Conservation (phyloP, 1,140 invertebrate species). For the Procambarus virginalis region DNA sequence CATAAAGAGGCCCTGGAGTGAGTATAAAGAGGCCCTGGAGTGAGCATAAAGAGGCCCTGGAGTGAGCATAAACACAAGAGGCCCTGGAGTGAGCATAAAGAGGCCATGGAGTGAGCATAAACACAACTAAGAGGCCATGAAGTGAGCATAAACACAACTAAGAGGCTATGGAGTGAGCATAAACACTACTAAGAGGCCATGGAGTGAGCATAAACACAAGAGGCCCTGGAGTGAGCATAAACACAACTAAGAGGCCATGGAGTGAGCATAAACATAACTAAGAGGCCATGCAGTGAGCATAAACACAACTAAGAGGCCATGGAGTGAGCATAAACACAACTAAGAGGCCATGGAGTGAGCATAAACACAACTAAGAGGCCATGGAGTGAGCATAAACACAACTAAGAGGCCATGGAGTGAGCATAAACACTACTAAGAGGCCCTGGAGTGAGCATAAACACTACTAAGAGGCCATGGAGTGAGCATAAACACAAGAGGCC, state of each 20-base stretch:
- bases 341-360: background rate
- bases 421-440: background rate
- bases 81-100: background rate
- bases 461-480: background rate
- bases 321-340: background rate
- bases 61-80: no score
- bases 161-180: background rate
- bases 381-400: background rate
- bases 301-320: background rate
- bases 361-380: background rate
- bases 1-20: background rate
- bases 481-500: background rate
- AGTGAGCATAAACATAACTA: background rate
- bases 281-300: background rate
- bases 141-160: background rate
- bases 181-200: background rate
- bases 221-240: background rate
- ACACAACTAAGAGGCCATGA: background rate
- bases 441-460: background rate
- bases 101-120: background rate
- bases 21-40: background rate
- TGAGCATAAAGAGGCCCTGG: background rate
- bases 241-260: background rate
- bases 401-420: background rate
- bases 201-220: background rate